phyloP scores from a whole-genome alignment of 1,140 invertebrate genomes.

The Gonioctena quinquepunctata region DNA sequence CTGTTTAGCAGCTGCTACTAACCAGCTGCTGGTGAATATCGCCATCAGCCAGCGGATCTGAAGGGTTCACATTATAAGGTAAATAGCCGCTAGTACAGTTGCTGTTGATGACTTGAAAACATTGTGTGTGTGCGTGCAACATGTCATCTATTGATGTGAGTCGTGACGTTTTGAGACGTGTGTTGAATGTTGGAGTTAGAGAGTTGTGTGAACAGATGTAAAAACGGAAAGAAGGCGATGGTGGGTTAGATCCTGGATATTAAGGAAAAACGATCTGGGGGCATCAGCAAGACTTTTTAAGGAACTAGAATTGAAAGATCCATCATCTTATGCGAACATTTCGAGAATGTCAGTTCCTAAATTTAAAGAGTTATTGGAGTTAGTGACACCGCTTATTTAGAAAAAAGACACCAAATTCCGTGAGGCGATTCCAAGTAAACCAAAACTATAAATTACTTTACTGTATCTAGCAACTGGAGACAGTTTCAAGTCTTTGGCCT shows the following conservation, averaged over 20 bases:
- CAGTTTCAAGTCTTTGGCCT: slow-evolving; percentile 21
- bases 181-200: background rate
- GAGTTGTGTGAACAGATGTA: background rate
- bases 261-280: background rate
- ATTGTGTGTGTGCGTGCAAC: background rate
- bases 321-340: slow-evolving; percentile 4
- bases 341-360: slow-evolving; percentile 15
- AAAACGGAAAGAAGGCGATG: background rate
- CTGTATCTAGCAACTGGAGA: slow-evolving; percentile 27
- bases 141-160: background rate
- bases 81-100: background rate
- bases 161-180: background rate
- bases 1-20: background rate
- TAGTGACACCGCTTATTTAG: background rate
- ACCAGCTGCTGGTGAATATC: background rate
- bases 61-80: background rate
- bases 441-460: slow-evolving; percentile 17
- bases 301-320: slow-evolving; percentile 13
- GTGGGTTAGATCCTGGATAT: slow-evolving; percentile 1
- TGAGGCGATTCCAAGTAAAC: slow-evolving; percentile 11
- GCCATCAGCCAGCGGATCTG: slow-evolving; percentile 2
- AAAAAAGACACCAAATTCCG: slow-evolving; percentile 11
- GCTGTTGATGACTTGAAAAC: background rate
- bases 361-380: slow-evolving; percentile 5
- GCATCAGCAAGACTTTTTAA: slow-evolving; percentile 7